phyloP scores from a whole-genome alignment of 2,797 vertebrate species.

The Cygnus olor region DNA sequence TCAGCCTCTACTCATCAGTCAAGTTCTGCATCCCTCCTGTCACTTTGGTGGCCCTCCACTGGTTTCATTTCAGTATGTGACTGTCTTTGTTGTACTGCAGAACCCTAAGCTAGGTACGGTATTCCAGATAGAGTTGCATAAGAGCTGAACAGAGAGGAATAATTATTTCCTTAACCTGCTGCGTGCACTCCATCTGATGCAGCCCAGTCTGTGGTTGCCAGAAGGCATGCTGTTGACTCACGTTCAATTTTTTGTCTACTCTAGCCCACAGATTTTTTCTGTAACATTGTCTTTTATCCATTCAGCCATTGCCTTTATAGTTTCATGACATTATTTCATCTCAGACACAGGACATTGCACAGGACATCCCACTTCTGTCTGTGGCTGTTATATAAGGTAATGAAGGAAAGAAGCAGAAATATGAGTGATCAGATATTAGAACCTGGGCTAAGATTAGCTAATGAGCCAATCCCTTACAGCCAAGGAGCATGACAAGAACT shows the following conservation, averaged over 20 bases:
- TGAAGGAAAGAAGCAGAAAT: background rate
- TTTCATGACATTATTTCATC: background rate
- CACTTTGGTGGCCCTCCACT: background rate
- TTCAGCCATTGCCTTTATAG: background rate
- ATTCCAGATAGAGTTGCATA: background rate
- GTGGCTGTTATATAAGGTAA: background rate
- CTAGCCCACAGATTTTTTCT: background rate
- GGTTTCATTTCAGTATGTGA: background rate
- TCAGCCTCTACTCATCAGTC: background rate
- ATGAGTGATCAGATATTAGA: background rate
- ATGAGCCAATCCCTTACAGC: background rate
- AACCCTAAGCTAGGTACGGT: background rate
- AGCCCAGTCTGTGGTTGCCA: background rate
- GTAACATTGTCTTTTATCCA: background rate
- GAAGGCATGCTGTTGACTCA: background rate
- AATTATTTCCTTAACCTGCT: background rate
- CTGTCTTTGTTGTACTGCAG: background rate
- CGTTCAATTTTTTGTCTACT: background rate
- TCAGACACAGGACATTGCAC: background rate
- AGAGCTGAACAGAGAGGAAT: background rate
- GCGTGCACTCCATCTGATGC: background rate
- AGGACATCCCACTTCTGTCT: background rate
- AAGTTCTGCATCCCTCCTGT: background rate
- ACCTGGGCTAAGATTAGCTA: background rate
- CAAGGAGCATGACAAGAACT: background rate